Evolutionary conservation across 1,140 invertebrate genomes (phyloP), one percentile per base, ranked within the genome.

Genomic region (Hydropsyche tenuis): DNA sequence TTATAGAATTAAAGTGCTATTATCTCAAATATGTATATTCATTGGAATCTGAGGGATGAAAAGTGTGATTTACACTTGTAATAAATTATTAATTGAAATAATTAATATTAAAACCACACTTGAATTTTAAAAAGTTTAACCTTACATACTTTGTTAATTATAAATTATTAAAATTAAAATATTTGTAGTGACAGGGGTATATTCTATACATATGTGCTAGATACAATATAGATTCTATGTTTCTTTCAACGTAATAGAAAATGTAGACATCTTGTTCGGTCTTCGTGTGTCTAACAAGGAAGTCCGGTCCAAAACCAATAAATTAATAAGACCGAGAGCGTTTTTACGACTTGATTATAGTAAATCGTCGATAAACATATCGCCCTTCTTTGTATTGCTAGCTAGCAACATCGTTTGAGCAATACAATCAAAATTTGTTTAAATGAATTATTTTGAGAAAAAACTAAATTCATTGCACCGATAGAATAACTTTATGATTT

Each of bases 321-420:
- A 60, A 60, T 60, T 60, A 60, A 60, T 60, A 60, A 60, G 20
- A 20, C 23, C 23, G 56, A 23, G 23, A 18, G 12, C 56, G 56
- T 60, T 60, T 60, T 60, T 60, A 60, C 56, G 23, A 27, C 56
- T 60, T 60, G 56, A 60, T 60, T 60, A 60, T 60, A 60, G 23
- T 60, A 60, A 60, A 60, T 60, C 56, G 23, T 27, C 22, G 56
- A 60, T 60, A 60, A 60, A 37, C 30, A 37, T 37, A 37, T 37
- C 30, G 30, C 30, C 30, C 30, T 37, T 37, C 30, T 37, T 37
- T 37, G 30, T 37, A 37, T 37, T 37, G 30, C 30, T 9, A 4
- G 9, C 9, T 3, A 4, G 9, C 30, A 37, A 37, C 30, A 37
- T 3, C 30, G 30, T 37, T 37, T 9, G 30, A 37, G 30, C 30